Percentiles rank a stretch among this genome's conserved stretches.
Conservation (phyloP, 2,888 invertebrate genomes). For the Cyaniris semiargus region DNA sequence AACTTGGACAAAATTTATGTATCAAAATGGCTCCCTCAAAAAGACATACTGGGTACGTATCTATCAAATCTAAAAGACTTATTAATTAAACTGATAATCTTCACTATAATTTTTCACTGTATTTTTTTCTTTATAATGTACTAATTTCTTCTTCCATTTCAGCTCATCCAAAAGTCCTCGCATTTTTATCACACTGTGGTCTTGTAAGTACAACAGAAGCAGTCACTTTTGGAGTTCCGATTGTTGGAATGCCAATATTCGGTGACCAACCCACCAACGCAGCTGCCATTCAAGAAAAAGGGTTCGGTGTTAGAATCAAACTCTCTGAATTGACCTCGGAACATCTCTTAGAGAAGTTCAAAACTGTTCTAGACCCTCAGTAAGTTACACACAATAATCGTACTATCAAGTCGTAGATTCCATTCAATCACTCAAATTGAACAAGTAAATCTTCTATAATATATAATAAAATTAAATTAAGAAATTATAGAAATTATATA, state of each 20-base stretch:
- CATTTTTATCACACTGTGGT: conserved; percentile 73
- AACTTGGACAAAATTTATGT: conserved; percentile 80
- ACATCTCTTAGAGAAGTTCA: conserved; percentile 57
- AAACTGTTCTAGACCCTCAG: conserved; percentile 60
- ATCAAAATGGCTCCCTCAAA: conserved; percentile 83
- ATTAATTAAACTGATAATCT: not conserved
- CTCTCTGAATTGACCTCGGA: conserved; percentile 65
- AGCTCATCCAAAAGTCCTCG: conserved; percentile 74
- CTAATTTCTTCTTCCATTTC: conserved; percentile 35
- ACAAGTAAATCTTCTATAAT: too few relatives aligned
- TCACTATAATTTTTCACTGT: too few relatives aligned
- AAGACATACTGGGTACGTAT: conserved; percentile 80
- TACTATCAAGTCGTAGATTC: not conserved
- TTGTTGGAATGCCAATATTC: conserved; percentile 70
- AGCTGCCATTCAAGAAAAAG: conserved; percentile 60
- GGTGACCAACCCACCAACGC: conserved; percentile 75
- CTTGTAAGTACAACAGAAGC: conserved; percentile 73
- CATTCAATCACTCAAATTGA: too few relatives aligned
- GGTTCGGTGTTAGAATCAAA: conserved; percentile 57
- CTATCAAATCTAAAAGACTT: not conserved
- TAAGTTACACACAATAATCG: conserved; percentile 46
- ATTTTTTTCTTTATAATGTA: not conserved
- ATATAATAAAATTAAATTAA: too few relatives aligned
- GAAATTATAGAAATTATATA: too few relatives aligned
- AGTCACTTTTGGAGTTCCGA: conserved; percentile 70